A percentile compares a stretch with the other conserved stretches of the same genome.
phyloP scores from a whole-genome alignment of 2,797 vertebrate genomes.

The Eidolon dupreanum region DNA sequence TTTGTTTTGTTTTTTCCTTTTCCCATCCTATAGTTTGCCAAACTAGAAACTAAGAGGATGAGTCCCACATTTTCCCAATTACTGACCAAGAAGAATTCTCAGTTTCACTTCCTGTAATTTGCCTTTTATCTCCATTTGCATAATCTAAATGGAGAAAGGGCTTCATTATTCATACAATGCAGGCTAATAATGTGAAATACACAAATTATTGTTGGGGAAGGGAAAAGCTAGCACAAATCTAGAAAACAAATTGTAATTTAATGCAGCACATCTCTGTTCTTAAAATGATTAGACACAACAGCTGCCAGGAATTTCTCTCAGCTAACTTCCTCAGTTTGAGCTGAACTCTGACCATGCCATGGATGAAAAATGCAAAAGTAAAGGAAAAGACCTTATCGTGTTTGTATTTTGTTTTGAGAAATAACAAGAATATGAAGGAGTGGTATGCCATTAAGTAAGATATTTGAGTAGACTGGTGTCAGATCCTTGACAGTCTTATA shows the following conservation, averaged over 20 bases:
- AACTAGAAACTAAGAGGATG: not conserved
- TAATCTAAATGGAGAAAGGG: not conserved
- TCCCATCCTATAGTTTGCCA: not conserved
- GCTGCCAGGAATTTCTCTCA: not conserved
- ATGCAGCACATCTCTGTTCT: not conserved
- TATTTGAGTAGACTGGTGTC: not conserved
- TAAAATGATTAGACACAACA: not conserved
- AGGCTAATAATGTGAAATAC: not conserved
- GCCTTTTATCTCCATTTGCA: not conserved
- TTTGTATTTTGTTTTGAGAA: not conserved
- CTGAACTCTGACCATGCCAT: not conserved
- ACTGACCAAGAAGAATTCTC: not conserved
- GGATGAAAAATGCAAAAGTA: not conserved
- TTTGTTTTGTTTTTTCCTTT: not conserved
- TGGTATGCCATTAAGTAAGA: not conserved
- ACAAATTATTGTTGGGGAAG: not conserved
- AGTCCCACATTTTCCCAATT: not conserved
- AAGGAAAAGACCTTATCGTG: not conserved
- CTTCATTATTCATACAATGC: not conserved
- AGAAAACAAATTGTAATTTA: not conserved
- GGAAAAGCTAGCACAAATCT: not conserved
- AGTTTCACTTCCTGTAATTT: not conserved
- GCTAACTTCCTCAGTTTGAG: not conserved
- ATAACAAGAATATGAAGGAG: not conserved
- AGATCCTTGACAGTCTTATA: not conserved